Percentiles rank a stretch among this genome's conserved stretches.
phyloP scores from a whole-genome alignment of 2,113 vertebrate species.

The Ivindomyrus marchei region DNA sequence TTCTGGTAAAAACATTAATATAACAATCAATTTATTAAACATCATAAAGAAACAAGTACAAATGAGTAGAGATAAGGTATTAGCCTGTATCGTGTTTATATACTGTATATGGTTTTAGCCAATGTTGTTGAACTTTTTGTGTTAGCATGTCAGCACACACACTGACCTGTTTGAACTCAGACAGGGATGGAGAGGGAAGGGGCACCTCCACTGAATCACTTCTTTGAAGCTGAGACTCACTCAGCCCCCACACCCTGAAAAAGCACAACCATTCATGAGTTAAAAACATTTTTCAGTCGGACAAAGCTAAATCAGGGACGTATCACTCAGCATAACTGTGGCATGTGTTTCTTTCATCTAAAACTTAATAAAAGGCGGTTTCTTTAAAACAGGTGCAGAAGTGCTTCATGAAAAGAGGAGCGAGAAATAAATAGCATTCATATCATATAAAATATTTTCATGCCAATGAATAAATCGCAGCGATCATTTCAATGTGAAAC shows the following conservation, averaged over 20 bases:
- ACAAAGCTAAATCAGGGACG: neutral
- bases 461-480: neutral
- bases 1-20: neutral
- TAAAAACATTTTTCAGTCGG: neutral
- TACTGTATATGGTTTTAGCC: neutral
- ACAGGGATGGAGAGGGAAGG: slow-evolving; percentile 29
- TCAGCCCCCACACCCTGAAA: slow-evolving; percentile 56
- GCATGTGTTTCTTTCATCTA: neutral
- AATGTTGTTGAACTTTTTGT: neutral
- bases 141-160: neutral
- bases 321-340: neutral
- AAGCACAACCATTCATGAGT: neutral
- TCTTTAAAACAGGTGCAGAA: neutral
- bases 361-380: neutral
- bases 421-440: neutral
- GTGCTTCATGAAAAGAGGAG: neutral
- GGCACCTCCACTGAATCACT: slow-evolving; percentile 43
- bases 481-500: neutral
- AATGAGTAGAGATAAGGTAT: neutral
- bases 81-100: neutral
- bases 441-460: neutral
- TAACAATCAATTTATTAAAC: neutral
- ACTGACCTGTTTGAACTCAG: slow-evolving; percentile 40
- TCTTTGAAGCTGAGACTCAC: slow-evolving; percentile 52
- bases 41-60: neutral